Evolutionary conservation across 2,113 vertebrate species (phyloP).

Genomic region (Steatornis caripensis): DNA sequence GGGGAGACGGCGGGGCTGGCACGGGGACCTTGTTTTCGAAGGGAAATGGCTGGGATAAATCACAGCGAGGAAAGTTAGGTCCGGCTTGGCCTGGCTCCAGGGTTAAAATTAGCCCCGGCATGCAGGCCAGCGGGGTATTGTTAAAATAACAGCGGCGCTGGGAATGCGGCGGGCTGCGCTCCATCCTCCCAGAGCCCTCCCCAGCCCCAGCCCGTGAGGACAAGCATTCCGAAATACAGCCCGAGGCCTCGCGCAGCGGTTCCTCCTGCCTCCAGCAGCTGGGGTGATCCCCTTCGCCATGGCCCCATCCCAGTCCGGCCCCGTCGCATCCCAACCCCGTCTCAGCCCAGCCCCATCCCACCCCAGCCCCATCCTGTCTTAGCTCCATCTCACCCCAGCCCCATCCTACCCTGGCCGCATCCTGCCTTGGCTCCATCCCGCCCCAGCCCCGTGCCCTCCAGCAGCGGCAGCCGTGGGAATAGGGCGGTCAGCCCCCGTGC

Average conservation of each 20-base stretch:
- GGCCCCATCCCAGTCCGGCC: no score
- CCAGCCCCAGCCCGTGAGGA: not conserved
- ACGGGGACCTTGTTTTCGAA: constrained; percentile 26
- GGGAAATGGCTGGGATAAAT: constrained; percentile 51
- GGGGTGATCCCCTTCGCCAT: not conserved
- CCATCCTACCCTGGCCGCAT: not conserved
- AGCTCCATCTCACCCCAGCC: not conserved
- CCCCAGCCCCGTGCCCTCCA: not conserved
- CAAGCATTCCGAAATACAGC: not conserved
- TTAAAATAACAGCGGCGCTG: not conserved
- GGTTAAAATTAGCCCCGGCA: constrained; percentile 42
- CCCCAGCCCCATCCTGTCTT: no score
- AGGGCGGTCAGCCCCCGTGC: not conserved
- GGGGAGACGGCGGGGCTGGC: not conserved
- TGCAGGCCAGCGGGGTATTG: not conserved
- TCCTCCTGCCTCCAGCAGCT: not conserved
- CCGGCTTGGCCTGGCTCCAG: constrained; percentile 6
- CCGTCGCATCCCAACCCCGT: not conserved
- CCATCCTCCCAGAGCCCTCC: not conserved
- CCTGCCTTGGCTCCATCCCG: accelerated
- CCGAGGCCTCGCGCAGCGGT: accelerated
- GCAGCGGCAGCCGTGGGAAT: not conserved
- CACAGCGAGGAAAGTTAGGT: constrained; percentile 10
- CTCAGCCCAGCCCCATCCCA: not conserved
- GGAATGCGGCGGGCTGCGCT: not conserved